phyloP scores from a whole-genome alignment of 2,113 vertebrate species.

The Colossoma macropomum region DNA sequence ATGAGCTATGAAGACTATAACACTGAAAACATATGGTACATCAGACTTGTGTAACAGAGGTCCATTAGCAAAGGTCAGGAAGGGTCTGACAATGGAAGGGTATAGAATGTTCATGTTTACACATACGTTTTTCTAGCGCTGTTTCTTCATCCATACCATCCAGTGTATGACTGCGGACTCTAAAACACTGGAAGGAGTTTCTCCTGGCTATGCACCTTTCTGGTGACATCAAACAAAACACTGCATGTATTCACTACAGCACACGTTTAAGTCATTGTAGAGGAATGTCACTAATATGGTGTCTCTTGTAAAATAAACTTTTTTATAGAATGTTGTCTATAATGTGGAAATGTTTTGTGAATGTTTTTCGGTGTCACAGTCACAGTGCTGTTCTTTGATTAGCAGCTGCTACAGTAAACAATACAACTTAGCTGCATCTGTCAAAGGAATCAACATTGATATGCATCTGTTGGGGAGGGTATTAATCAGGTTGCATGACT shows the following conservation, averaged over 20 bases:
- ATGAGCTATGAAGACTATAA: slow-evolving; percentile 9
- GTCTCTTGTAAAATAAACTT: slow-evolving; percentile 67
- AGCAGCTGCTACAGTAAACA: no score
- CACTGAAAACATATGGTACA: slow-evolving; percentile 10
- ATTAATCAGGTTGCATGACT: no score
- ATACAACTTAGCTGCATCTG: no score
- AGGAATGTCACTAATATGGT: slow-evolving; percentile 70
- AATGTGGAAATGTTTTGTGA: slow-evolving; percentile 18
- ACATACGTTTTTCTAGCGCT: slow-evolving; percentile 21
- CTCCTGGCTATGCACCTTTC: slow-evolving; percentile 72
- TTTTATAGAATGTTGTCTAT: slow-evolving; percentile 63
- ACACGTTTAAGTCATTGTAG: slow-evolving; percentile 66
- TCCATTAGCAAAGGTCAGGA: not conserved
- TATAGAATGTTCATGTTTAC: slow-evolving; percentile 35
- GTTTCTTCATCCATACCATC: slow-evolving; percentile 9
- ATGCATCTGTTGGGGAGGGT: no score
- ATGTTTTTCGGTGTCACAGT: not conserved
- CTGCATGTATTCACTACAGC: slow-evolving; percentile 55
- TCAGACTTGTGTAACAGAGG: not conserved
- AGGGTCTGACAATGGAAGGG: slow-evolving; percentile 3
- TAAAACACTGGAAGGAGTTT: slow-evolving; percentile 61
- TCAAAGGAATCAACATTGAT: no score
- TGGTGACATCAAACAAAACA: slow-evolving; percentile 18
- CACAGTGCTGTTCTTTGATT: no score
- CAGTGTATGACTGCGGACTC: slow-evolving; percentile 16